Base-by-base conservation (phyloP, 2,888 invertebrate species). In the Thymelicus acteon region DNA sequence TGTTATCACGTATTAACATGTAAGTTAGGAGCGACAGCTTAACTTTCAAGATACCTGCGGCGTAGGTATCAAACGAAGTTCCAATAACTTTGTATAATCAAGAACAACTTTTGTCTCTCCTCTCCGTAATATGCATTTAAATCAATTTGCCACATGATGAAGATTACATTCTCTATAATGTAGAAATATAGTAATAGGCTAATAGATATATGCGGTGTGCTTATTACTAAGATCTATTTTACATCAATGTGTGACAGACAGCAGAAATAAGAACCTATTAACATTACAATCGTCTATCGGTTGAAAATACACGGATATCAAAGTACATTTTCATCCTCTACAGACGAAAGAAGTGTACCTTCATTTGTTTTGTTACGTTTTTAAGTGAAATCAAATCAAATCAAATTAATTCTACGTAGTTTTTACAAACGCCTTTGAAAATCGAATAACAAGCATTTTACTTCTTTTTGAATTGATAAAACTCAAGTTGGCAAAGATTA, bases 51-150 rank as follows among this genome's bases (percentile, higher is more conserved):
- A 69, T 60, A 64, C 72, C 24, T 64, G 72, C 63, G 67, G 75
- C 72, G 67, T 78, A 75, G 74, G 79, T 75, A 77, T 74, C 64
- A 77, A 78, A 79, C 80, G 75, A 84, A 85, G 81, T 86, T 87
- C 71, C 78, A 85, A 80, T 84, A 85, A 87, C 84, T 86, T 83
- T 72, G 78, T 82, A 81, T 81, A 83, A 79, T 77, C 69, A 63
- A 71, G 71, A 76, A 76, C 67, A 81, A 86, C 81, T 85, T 85
- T 78, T 74, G 69, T 69, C 79, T 81, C 80, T 81, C 78, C 78
- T 77, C 79, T 75, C 78, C 79, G 78, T 80, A 80, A 79, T 76
- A 79, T 81, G 80, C 80, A 81, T 84, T 87, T 84, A 82, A 84
- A 84, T 85, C 85, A 86, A 86, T 88, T 87, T 86, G 78, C 79